Evolutionary conservation across 2,888 invertebrate genomes (phyloP).

Genomic region (Brachyopa scutellaris): DNA sequence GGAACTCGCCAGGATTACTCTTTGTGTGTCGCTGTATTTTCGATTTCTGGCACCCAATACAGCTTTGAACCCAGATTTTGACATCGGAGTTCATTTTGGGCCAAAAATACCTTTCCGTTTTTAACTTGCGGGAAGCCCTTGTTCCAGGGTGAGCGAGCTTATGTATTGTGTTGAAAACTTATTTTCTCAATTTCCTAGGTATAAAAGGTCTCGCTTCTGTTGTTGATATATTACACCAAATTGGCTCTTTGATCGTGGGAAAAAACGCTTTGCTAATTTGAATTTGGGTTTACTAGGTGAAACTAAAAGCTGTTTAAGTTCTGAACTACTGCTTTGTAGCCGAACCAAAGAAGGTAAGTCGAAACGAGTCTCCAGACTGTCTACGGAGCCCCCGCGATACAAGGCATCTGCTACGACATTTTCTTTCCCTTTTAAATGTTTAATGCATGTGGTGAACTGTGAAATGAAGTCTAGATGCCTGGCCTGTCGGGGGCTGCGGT

Average conservation of each 20-base stretch:
- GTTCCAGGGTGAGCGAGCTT: too few relatives aligned
- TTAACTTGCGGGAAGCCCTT: too few relatives aligned
- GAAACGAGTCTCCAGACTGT: not conserved
- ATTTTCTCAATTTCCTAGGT: too few relatives aligned
- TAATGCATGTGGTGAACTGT: not conserved
- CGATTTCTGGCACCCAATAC: not conserved
- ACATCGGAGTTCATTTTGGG: not conserved
- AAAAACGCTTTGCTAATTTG: not conserved
- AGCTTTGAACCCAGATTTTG: not conserved
- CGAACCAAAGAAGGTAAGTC: not conserved
- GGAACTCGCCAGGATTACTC: too few relatives aligned
- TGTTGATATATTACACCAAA: too few relatives aligned
- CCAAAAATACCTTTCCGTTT: conserved; percentile 4
- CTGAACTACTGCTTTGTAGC: not conserved
- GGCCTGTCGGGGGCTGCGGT: not conserved
- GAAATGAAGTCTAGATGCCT: not conserved
- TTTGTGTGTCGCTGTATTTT: conserved; percentile 70
- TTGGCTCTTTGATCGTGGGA: not conserved
- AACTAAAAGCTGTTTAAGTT: not conserved
- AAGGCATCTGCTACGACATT: not conserved
- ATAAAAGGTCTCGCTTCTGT: not conserved
- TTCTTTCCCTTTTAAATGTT: too few relatives aligned
- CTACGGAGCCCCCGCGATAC: not conserved
- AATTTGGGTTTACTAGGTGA: not conserved
- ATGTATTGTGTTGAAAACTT: too few relatives aligned